Conservation (phyloP, 2,113 vertebrate species). For the Phrynosoma blainvillii region DNA sequence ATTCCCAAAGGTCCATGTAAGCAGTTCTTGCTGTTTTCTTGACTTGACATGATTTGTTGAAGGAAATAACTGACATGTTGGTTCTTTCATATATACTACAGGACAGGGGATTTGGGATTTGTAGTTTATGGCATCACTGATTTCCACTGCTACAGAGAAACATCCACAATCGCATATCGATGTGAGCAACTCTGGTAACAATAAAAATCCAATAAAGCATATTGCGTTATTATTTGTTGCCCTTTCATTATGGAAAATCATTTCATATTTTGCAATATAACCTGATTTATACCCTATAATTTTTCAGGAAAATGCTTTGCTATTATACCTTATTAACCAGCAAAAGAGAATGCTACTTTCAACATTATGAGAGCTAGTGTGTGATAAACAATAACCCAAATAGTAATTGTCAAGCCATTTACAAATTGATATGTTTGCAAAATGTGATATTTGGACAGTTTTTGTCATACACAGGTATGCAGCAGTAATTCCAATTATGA, state of each 20-base stretch:
- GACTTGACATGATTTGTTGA: slow-evolving; percentile 23
- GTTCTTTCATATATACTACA: background rate
- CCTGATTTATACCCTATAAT: slow-evolving; percentile 67
- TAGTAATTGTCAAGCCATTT: slow-evolving; percentile 65
- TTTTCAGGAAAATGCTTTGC: slow-evolving; percentile 65
- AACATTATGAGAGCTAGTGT: slow-evolving; percentile 61
- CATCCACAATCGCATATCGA: slow-evolving; percentile 33
- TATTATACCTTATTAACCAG: slow-evolving; percentile 58
- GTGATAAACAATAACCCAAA: slow-evolving; percentile 67
- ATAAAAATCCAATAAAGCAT: slow-evolving; percentile 62
- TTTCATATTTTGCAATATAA: slow-evolving; percentile 55
- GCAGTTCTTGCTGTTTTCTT: background rate
- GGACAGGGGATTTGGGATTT: slow-evolving; percentile 20
- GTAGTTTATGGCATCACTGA: slow-evolving; percentile 43
- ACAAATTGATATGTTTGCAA: slow-evolving; percentile 45
- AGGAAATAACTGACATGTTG: slow-evolving; percentile 9
- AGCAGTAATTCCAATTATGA: slow-evolving; percentile 1
- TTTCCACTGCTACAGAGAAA: slow-evolving; percentile 34
- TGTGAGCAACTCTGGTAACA: slow-evolving; percentile 45
- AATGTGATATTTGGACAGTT: slow-evolving; percentile 35
- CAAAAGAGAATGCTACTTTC: slow-evolving; percentile 48
- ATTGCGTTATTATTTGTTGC: slow-evolving; percentile 64
- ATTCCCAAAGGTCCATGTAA: background rate
- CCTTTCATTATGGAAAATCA: slow-evolving; percentile 63
- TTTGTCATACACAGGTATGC: slow-evolving; percentile 38